Conservation (phyloP, 2,888 invertebrate genomes). For the Gisinianus flammeolus region DNA sequence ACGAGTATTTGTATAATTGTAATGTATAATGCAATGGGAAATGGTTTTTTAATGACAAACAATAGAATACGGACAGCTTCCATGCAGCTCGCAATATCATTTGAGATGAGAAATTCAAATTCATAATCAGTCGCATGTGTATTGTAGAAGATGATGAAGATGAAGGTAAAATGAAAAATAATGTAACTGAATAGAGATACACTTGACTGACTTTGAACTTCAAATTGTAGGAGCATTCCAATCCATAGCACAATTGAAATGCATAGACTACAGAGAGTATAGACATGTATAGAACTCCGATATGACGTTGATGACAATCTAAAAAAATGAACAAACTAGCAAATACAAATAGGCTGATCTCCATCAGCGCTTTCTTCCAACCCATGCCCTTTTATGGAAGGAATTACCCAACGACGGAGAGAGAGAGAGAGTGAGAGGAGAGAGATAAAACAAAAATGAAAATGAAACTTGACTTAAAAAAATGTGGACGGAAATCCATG, state of each 20-base stretch:
- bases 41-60: no score
- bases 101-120: constrained; percentile 10
- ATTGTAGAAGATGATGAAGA: no score
- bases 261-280: constrained; percentile 13
- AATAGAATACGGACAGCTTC: no score
- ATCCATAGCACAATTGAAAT: no score
- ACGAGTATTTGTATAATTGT: neutral
- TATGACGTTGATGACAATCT: constrained; percentile 30
- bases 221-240: no score
- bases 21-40: no score
- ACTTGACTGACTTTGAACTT: no score
- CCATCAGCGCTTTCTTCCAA: no score
- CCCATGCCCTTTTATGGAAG: constrained; percentile 25
- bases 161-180: constrained; percentile 21
- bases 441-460: neutral
- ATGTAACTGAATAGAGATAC: neutral
- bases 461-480: neutral
- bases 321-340: neutral
- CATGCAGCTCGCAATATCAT: neutral
- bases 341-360: constrained; percentile 4
- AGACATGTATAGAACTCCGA: neutral
- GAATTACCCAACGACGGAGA: no score
- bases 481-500: neutral
- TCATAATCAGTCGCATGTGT: constrained; percentile 25
- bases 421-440: no score